A percentile compares a stretch with the other conserved stretches of the same genome.
phyloP scores from a whole-genome alignment of 2,888 invertebrate genomes.

The Eupithecia pulchellata region DNA sequence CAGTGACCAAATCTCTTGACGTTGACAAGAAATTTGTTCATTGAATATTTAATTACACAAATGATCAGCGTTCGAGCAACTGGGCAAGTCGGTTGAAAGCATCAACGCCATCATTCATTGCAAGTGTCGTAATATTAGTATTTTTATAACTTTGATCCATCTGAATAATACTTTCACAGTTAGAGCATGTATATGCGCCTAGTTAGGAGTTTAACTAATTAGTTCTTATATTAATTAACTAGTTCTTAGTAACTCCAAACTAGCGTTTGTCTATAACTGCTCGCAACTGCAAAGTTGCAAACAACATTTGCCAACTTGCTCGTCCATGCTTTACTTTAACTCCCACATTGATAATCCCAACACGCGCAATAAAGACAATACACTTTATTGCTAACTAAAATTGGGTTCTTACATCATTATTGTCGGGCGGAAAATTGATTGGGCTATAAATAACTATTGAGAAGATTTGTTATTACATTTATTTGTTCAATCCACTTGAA shows the following conservation, averaged over 20 bases:
- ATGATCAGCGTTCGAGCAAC: neutral
- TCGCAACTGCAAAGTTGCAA: slow-evolving; percentile 4
- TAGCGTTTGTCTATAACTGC: neutral
- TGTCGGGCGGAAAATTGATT: slow-evolving; percentile 46
- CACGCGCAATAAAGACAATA: slow-evolving; percentile 37
- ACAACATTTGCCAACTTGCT: slow-evolving; percentile 1
- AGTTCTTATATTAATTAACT: neutral
- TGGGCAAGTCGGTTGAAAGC: neutral
- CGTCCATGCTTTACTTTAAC: neutral
- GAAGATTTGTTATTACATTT: slow-evolving; percentile 32
- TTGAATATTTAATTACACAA: neutral
- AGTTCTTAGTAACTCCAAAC: neutral
- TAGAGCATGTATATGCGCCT: too few species aligned
- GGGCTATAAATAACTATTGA: slow-evolving; percentile 38
- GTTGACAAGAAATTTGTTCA: neutral
- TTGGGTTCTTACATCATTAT: slow-evolving; percentile 50
- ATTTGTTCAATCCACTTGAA: slow-evolving; percentile 29
- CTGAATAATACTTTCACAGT: too few species aligned
- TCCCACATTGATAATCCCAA: slow-evolving; percentile 21
- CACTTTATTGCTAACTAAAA: slow-evolving; percentile 55
- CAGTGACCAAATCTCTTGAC: neutral
- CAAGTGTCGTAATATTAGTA: neutral
- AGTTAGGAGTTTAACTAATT: neutral
- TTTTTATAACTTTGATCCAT: too few species aligned
- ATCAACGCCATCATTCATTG: neutral